Base-by-base conservation (phyloP, 2,797 vertebrate species). In the Synaphobranchus kaupii region DNA sequence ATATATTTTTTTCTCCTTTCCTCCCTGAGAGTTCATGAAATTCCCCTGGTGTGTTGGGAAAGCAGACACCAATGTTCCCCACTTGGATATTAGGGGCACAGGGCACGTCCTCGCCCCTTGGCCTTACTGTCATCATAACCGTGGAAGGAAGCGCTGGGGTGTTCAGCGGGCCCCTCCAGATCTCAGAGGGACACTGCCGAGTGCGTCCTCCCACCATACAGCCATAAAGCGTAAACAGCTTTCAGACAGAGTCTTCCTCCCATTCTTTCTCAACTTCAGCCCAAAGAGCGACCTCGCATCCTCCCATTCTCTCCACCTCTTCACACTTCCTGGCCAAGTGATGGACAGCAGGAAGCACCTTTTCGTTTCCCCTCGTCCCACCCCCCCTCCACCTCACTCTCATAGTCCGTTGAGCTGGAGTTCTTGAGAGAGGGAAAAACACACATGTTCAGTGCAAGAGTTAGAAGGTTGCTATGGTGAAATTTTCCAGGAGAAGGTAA, bases 221-320 rank as follows among this genome's bases (percentile, higher is more conserved):
- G 31, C 15, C 58, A 83, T 63, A 84, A 20, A 31, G 68, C 87
- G 48, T 80, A 87, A 90, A 89, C n/a, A 85, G 83, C 86, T 90
- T 78, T 78, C 50, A 58, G 81, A 89, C 50, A 58, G 81, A 89
- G 88, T 84, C 76, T 90, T 90, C 87, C 85, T 90, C 86, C 58
- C 54, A 84, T 86, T 89, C 83, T 83, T 12, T 47, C 78, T 31
- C 25, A 44, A 8, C 73, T 89, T 60, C 28, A 82, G 54, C 71
- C 44, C 58, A 84, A 52, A 85, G 73, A 8, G 9, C 81, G 84
- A 71, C 68, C 73, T 81, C 10, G 1, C 82, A 89, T 90, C 89
- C 91, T 89, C 25, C 89, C 54, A 90, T 90, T 90, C 86, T 88
- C 50, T 84, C 31, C 25, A 63, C 71, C 73, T 82, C n/a, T 20